These are phyloP conservation scores for Sitobion miscanthi DNA, from an alignment of 1,140 invertebrate genomes.

Conservation along the genomic window DNA sequence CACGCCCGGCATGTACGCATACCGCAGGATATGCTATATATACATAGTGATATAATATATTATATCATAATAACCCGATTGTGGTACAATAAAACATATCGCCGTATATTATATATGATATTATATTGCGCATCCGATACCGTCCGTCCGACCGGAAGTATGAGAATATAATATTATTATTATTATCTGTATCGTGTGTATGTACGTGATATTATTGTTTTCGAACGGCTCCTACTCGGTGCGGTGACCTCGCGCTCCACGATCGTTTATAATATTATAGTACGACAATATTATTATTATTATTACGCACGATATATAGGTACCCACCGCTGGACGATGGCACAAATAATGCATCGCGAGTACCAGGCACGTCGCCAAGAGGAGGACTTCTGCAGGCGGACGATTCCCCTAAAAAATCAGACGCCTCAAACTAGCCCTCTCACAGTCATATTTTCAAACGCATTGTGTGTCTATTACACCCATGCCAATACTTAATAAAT, in stretches of 20 bases:
- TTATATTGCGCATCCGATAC: neutral
- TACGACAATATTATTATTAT: too few relatives aligned
- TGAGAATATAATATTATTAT: neutral
- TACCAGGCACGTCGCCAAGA: too few relatives aligned
- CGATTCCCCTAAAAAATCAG: too few relatives aligned
- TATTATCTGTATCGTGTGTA: neutral
- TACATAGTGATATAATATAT: neutral
- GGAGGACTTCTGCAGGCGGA: too few relatives aligned
- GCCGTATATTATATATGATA: neutral
- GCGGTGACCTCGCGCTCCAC: neutral
- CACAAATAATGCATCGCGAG: too few relatives aligned
- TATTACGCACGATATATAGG: too few relatives aligned
- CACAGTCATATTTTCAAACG: neutral
- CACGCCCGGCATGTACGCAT: neutral
- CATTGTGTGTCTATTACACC: neutral
- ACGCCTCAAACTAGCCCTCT: neutral
- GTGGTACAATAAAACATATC: neutral
- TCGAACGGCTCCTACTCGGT: neutral
- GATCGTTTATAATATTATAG: neutral
- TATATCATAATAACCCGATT: neutral
- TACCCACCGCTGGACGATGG: too few relatives aligned
- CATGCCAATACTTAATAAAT: neutral
- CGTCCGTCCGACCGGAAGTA: neutral
- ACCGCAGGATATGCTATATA: neutral
- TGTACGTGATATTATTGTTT: neutral